A percentile compares a stretch with the other conserved stretches of the same genome.
These are phyloP conservation scores for Diplodus puntazzo DNA, from an alignment of 2,797 vertebrate genomes.

Conservation along the genomic window DNA sequence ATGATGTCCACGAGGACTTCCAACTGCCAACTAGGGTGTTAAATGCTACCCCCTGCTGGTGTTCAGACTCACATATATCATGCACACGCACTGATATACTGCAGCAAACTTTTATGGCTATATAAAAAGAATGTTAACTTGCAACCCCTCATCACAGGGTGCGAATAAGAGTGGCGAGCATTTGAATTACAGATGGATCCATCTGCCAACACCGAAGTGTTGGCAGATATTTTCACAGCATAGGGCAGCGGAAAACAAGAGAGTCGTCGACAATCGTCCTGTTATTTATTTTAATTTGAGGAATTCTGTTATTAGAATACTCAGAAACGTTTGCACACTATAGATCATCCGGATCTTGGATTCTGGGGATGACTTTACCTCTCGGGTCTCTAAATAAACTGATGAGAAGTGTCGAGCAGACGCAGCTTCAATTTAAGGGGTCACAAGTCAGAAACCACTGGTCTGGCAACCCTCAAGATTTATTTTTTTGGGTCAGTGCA, in stretches of 20 bases:
- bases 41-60: conserved; percentile 59
- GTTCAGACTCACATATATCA: no score
- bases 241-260: background rate
- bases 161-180: background rate
- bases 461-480: background rate
- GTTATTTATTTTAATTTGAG: no score
- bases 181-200: conserved; percentile 1
- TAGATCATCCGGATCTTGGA: no score
- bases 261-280: no score
- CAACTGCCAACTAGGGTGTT: background rate
- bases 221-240: background rate
- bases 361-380: background rate
- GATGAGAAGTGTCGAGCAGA: background rate
- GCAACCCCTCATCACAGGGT: background rate
- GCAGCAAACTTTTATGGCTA: background rate
- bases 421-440: background rate
- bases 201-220: background rate
- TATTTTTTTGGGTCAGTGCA: background rate
- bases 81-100: no score
- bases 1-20: conserved; percentile 59
- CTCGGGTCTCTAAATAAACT: background rate
- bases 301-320: no score
- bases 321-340: no score
- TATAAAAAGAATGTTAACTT: background rate
- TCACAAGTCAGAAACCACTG: background rate